Base-by-base conservation (phyloP, 2,113 vertebrate species). In the Oncorhynchus keta region DNA sequence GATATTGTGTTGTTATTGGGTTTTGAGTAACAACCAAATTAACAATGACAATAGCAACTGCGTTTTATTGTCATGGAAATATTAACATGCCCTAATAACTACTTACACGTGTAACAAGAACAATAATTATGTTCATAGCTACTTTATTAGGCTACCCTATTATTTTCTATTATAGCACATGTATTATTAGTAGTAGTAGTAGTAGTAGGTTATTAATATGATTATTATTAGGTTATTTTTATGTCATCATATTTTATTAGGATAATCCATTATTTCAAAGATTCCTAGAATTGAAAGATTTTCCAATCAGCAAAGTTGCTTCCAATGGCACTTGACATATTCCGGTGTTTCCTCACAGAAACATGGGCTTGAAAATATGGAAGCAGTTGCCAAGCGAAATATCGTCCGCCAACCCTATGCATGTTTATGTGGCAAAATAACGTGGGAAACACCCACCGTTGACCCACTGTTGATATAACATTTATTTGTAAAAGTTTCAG, bases 341-440 rank as follows among this genome's bases (percentile, higher is more conserved):
- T 70, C 45, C 71, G n/a, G 74, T 35, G 28, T 65, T 57, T 77
- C 48, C 24, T 30, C 9, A 30, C 8, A 67, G 49, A 80, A 51
- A 71, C 72, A 26, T 11, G 18, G 48, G 65, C 72, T 68, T 81
- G 57, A 75, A 57, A 45, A 75, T 78, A 77, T 73, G 2, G 74
- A 68, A 8, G 49, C 76, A 28, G 57, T 76, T 82, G 84, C 81
- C 79, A 79, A 84, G 49, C 84, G 68, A 78, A 86, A 82, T 79
- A 76, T 78, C 48, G 57, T 70, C 51, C 55, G 75, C 78, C 86
- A 79, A 79, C 67, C 81, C 81, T 55, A 75, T 55, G 86, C 73
- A 84, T 87, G 84, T 87, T 88, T 86, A 89, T 85, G 83, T 90
- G 90, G 86, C 89, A 84, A 85, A 73, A 26, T 62, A 81, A 78